Evolutionary conservation across 1,140 invertebrate genomes (phyloP).

Genomic region (Ptiloglossa arizonensis): DNA sequence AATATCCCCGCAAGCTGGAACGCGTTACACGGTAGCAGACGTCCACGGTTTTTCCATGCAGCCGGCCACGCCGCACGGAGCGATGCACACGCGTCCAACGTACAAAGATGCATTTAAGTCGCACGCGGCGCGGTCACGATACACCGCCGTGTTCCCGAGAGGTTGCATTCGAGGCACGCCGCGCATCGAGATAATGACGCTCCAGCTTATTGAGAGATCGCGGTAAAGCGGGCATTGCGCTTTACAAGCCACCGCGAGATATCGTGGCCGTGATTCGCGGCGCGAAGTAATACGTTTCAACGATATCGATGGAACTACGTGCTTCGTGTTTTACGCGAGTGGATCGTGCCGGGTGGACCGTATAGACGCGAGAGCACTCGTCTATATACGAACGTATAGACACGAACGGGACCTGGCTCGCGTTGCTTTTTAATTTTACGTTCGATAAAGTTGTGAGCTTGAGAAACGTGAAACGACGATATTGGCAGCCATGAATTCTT

Average conservation of each 20-base stretch:
- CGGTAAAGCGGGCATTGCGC: constrained; percentile 45
- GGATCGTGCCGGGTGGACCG: too few species aligned
- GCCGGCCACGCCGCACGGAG: neutral
- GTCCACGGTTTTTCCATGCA: constrained; percentile 34
- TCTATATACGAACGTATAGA: too few species aligned
- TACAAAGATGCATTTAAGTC: constrained; percentile 35
- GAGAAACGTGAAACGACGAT: neutral
- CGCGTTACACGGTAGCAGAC: constrained; percentile 59
- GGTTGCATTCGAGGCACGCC: constrained; percentile 26
- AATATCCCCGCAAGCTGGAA: constrained; percentile 56
- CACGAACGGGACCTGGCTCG: neutral
- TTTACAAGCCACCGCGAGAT: constrained; percentile 44
- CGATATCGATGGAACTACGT: constrained; percentile 47
- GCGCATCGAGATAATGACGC: constrained; percentile 58
- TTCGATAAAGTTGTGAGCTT: constrained; percentile 5
- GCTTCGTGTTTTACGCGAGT: constrained; percentile 14
- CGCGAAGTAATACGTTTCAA: neutral
- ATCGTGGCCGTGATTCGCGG: constrained; percentile 21
- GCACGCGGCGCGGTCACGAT: constrained; percentile 1
- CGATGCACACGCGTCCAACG: neutral
- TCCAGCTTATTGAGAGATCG: constrained; percentile 65
- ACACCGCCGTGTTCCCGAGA: too few species aligned
- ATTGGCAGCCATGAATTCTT: constrained; percentile 21
- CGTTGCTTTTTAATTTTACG: constrained; percentile 37
- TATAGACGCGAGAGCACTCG: neutral